Conservation (phyloP, 2,113 vertebrate species). For the Cariama cristata region DNA sequence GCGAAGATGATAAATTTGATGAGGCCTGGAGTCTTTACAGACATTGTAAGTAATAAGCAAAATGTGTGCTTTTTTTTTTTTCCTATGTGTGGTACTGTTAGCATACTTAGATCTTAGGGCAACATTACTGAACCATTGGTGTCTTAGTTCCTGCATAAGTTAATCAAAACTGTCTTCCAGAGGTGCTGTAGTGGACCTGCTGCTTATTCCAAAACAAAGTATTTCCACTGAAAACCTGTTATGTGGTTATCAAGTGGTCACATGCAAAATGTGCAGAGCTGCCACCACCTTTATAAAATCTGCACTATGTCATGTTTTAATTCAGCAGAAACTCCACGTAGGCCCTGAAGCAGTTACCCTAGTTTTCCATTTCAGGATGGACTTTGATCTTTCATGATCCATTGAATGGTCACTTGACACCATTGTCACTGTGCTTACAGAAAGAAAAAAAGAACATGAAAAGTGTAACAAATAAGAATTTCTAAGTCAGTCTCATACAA, state of each 20-base stretch:
- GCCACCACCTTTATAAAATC: background rate
- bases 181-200: background rate
- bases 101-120: background rate
- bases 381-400: background rate
- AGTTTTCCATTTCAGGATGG: background rate
- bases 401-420: background rate
- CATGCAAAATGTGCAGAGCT: background rate
- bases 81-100: background rate
- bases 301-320: background rate
- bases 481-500: background rate
- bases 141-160: background rate
- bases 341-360: background rate
- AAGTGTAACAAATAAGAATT: background rate
- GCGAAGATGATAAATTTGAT: conserved; percentile 93
- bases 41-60: conserved; percentile 82
- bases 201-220: background rate
- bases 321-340: background rate
- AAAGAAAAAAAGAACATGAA: background rate
- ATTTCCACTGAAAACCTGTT: background rate
- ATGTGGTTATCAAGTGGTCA: background rate
- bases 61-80: background rate
- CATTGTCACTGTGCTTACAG: background rate
- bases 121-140: background rate
- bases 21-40: conserved; percentile 91
- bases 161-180: background rate